Percentiles rank a stretch among this genome's conserved stretches.
phyloP scores from a whole-genome alignment of 2,888 invertebrate species.

The Watsonalla cultraria region DNA sequence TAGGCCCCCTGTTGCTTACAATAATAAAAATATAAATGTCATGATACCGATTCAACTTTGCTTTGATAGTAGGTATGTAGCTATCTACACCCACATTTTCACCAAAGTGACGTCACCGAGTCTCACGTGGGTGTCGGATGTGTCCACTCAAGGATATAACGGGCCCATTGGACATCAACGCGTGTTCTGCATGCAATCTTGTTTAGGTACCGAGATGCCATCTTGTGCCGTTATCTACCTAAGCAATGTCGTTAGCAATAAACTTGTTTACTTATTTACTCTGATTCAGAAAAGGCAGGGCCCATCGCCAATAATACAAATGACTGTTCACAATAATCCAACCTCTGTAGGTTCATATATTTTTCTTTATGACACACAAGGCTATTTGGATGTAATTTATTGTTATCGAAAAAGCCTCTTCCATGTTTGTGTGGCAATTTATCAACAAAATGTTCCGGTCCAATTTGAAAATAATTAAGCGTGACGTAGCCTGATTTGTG shows the following conservation, averaged over 20 bases:
- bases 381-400: too few species aligned
- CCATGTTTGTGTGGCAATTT: not conserved
- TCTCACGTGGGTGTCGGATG: slow-evolving; percentile 42
- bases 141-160: slow-evolving; percentile 54
- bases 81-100: too few species aligned
- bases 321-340: too few species aligned
- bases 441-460: too few species aligned
- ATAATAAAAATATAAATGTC: too few species aligned
- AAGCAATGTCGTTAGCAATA: slow-evolving; percentile 21
- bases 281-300: slow-evolving; percentile 3
- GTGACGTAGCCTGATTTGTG: not conserved
- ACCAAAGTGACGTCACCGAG: not conserved
- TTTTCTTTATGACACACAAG: too few species aligned
- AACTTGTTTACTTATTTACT: slow-evolving; percentile 44
- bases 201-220: slow-evolving; percentile 29
- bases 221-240: slow-evolving; percentile 40
- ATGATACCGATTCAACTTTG: too few species aligned
- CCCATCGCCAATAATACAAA: not conserved
- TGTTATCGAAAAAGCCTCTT: too few species aligned
- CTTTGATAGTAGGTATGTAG: too few species aligned
- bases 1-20: too few species aligned
- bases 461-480: too few species aligned
- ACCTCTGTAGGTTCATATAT: too few species aligned
- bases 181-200: slow-evolving; percentile 45
- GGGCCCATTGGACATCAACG: slow-evolving; percentile 43